These are phyloP conservation scores for Meteorus colon DNA, from an alignment of 2,888 invertebrate genomes.

Conservation along the genomic window DNA sequence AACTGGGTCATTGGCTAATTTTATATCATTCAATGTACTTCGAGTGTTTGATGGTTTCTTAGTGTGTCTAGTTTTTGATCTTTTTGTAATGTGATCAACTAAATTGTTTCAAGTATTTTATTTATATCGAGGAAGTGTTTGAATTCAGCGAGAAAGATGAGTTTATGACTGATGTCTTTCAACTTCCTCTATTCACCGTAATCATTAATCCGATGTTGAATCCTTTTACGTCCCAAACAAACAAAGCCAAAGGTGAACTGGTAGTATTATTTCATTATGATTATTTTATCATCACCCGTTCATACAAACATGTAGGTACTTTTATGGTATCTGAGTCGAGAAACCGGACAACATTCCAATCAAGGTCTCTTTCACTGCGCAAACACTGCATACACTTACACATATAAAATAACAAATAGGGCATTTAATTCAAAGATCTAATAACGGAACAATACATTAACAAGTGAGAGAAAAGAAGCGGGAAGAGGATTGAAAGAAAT, in stretches of 20 bases:
- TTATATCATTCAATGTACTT: too few species aligned
- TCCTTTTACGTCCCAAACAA: neutral
- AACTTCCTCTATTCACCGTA: neutral
- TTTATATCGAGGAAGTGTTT: too few species aligned
- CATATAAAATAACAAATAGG: neutral
- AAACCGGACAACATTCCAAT: conserved; percentile 53
- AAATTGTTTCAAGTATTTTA: too few species aligned
- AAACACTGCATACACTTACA: neutral
- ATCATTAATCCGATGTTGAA: neutral
- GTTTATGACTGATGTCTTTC: too few species aligned
- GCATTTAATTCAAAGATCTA: too few species aligned
- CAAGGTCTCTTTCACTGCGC: conserved; percentile 46
- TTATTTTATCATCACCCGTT: too few species aligned
- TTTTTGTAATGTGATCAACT: too few species aligned
- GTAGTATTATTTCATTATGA: neutral
- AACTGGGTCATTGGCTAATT: too few species aligned
- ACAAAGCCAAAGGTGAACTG: neutral
- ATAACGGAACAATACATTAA: too few species aligned
- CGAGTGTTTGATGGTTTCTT: too few species aligned
- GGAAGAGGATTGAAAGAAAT: neutral
- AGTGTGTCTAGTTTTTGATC: too few species aligned
- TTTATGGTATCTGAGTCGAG: conserved; percentile 38
- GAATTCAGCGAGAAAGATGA: too few species aligned
- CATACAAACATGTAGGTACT: conserved; percentile 14
- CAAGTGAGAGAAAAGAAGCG: neutral